Percentiles rank a stretch among this genome's conserved stretches.
phyloP scores from a whole-genome alignment of 35 echinoderm and acorn worm genomes.

The Ptychodera flava region DNA sequence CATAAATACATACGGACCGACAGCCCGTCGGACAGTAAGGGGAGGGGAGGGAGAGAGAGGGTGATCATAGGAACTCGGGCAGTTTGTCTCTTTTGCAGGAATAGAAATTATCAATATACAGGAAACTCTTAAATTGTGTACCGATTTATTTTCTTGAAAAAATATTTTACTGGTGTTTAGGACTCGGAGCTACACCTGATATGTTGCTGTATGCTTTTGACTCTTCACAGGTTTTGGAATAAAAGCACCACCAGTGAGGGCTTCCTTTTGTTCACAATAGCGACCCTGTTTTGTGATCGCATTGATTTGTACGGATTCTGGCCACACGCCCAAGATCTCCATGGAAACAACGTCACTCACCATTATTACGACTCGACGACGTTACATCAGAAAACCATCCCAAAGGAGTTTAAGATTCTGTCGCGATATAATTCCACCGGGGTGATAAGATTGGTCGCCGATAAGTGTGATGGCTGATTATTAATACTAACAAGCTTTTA shows the following conservation, averaged over 20 bases:
- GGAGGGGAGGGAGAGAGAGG: not conserved
- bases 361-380: not conserved
- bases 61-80: not conserved
- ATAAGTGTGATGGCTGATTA: constrained; percentile 10
- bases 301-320: constrained; percentile 35
- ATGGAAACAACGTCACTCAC: not conserved
- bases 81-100: not conserved
- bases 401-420: not conserved
- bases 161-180: too few species aligned
- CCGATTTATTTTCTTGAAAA: too few species aligned
- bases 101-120: not conserved
- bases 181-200: not conserved
- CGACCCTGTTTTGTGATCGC: constrained; percentile 19
- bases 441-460: not conserved
- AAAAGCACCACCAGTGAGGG: constrained; percentile 4
- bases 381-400: not conserved
- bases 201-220: not conserved
- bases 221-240: constrained; percentile 29
- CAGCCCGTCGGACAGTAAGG: too few species aligned
- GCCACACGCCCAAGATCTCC: not conserved
- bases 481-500: too few species aligned
- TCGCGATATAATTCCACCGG: not conserved
- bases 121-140: not conserved
- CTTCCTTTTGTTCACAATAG: constrained; percentile 25
- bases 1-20: too few species aligned